Evolutionary conservation across 2,113 vertebrate species (phyloP), one percentile per base, ranked within the genome.

Genomic region (Xiphophorus maculatus): DNA sequence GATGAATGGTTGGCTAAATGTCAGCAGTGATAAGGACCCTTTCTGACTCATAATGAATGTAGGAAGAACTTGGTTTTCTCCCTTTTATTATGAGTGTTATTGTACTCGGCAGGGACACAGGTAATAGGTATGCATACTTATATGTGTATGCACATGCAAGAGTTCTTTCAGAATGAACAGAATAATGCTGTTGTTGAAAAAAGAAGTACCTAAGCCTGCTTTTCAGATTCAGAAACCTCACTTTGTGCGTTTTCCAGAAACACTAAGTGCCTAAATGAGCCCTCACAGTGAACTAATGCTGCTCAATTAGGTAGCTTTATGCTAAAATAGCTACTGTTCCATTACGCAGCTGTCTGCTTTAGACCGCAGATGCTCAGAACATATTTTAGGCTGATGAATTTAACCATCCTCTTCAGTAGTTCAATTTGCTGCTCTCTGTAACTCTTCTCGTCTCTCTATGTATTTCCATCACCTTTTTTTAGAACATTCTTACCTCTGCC

Each of bases 331-430:
- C 72, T 66, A 37, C 74, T 67, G 58, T 84, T 80, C 84, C 80
- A 81, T 84, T 84, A 84, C 19, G 25, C 2, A 25, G 69, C 78
- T 44, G 68, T 83, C 80, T 86, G 73, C 82, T 81, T 81, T 74
- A 67, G 70, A 75, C 71, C 69, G 65, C 79, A 77, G 72, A 66
- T 27, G 73, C 83, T 87, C 74, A 66, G 75, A 84, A 78, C 78
- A 87, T 76, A 86, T 90, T 87, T 87, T 75, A 71, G 67, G 77
- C 75, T 80, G 72, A 79, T 86, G 84, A 82, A 84, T 87, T 84
- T 68, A 88, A 90, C 86, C 40, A 88, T 67, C 84, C 84, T 85
- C 87, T 89, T 87, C 80, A 84, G 68, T 58, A 48, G 71, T 81
- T 88, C 78, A 25, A 74, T 88, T 84, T 82, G 73, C 75, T 54